Evolutionary conservation across 2,888 invertebrate species (phyloP).

Genomic region (Pyrochroa serraticornis): DNA sequence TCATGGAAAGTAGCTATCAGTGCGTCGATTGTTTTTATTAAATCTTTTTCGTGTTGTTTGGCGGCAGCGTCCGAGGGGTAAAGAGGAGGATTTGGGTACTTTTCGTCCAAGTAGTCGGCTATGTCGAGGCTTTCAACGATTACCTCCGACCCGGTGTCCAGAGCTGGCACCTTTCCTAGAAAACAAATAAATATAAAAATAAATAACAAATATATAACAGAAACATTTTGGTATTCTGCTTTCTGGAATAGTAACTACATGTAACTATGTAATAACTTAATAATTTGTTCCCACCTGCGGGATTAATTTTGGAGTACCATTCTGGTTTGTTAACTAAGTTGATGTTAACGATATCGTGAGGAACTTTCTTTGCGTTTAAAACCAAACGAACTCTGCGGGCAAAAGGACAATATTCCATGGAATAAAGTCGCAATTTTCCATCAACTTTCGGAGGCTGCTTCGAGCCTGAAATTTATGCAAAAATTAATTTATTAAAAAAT

Average conservation of each 20-base stretch:
- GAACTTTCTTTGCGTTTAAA: conserved; percentile 76
- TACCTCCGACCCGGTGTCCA: conserved; percentile 55
- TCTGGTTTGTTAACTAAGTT: conserved; percentile 82
- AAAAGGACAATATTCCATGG: conserved; percentile 86
- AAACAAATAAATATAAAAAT: background rate
- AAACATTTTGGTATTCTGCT: no score
- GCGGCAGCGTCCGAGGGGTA: conserved; percentile 56
- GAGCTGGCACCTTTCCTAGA: conserved; percentile 58
- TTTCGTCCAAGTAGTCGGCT: conserved; percentile 60
- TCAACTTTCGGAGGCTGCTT: conserved; percentile 65
- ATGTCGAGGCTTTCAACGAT: conserved; percentile 62
- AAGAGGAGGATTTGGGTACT: conserved; percentile 59
- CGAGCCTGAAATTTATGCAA: conserved; percentile 63
- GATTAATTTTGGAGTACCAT: conserved; percentile 75
- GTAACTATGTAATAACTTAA: no score
- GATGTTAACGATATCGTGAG: conserved; percentile 75
- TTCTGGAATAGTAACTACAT: no score
- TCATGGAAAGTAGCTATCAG: conserved; percentile 37
- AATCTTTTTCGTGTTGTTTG: conserved; percentile 42
- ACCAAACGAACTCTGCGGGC: conserved; percentile 78
- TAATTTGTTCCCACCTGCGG: conserved; percentile 55
- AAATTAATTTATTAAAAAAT: no score
- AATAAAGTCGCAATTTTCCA: conserved; percentile 75
- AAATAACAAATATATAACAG: no score
- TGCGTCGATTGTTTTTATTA: conserved; percentile 42